phyloP scores from a whole-genome alignment of 35 echinoderm and acorn worm genomes.

The Apostichopus californicus region DNA sequence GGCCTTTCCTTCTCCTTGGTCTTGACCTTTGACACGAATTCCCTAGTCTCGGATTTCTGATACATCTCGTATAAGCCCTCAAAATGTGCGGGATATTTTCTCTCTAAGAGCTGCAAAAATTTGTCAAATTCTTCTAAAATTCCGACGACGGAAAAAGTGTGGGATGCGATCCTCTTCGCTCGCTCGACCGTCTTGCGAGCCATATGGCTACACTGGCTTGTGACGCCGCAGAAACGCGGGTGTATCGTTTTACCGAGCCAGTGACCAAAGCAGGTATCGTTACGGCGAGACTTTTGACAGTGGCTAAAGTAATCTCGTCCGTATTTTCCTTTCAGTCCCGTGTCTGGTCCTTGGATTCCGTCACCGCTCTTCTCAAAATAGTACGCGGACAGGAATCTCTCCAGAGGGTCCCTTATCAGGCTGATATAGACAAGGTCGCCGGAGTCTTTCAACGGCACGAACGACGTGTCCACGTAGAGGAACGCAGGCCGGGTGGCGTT shows the following conservation, averaged over 20 bases:
- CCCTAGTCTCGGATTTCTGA: not conserved
- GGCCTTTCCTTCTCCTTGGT: constrained; percentile 41
- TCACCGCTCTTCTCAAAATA: constrained; percentile 48
- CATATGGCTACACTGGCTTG: constrained; percentile 9
- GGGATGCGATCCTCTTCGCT: not conserved
- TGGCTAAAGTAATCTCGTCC: constrained; percentile 44
- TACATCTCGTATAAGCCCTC: constrained; percentile 3
- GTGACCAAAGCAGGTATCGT: constrained; percentile 51
- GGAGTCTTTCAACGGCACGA: not conserved
- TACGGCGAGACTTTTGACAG: constrained; percentile 36
- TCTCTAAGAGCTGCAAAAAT: constrained; percentile 42
- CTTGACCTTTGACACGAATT: constrained; percentile 43
- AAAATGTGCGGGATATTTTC: constrained; percentile 19
- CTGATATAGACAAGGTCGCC: constrained; percentile 35
- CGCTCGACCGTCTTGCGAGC: constrained; percentile 37
- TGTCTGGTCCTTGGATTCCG: constrained; percentile 18
- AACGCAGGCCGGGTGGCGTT: constrained; percentile 45
- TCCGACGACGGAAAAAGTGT: constrained; percentile 14
- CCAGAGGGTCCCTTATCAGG: constrained; percentile 37
- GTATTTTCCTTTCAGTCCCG: constrained; percentile 14
- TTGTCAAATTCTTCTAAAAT: constrained; percentile 51
- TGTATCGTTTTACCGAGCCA: constrained; percentile 58
- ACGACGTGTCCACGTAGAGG: constrained; percentile 46
- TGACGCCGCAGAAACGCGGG: constrained; percentile 37
- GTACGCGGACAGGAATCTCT: constrained; percentile 51